These are phyloP conservation scores for Altica lythri DNA, from an alignment of 2,888 invertebrate species.

Conservation along the genomic window DNA sequence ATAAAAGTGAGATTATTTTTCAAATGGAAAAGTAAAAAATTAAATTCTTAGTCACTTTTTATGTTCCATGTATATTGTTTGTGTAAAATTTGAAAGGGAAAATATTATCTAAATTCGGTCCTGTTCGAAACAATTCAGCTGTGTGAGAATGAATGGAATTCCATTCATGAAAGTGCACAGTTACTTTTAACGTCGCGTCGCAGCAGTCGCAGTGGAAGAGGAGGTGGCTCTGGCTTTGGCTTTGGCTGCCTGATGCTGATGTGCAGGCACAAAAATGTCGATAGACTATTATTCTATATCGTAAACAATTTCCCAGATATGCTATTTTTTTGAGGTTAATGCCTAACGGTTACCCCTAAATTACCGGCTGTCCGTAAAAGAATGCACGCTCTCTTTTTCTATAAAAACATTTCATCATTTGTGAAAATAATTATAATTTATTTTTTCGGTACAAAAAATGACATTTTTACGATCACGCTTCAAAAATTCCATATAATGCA, in stretches of 20 bases:
- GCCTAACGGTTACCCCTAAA: conserved; percentile 25
- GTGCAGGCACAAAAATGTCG: conserved; percentile 22
- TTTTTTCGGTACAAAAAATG: no score
- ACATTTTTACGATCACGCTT: no score
- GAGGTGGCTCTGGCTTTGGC: conserved; percentile 17
- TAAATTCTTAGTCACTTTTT: no score
- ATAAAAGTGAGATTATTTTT: no score
- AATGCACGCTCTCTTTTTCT: conserved; percentile 15
- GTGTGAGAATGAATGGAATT: conserved; percentile 27
- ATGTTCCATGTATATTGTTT: no score
- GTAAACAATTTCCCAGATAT: conserved; percentile 25
- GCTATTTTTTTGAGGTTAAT: conserved; percentile 23
- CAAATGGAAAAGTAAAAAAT: no score
- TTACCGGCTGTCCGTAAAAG: conserved; percentile 16
- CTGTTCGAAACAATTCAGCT: conserved; percentile 22
- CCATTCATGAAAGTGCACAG: conserved; percentile 28
- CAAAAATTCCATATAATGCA: no score
- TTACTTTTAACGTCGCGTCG: conserved; percentile 26
- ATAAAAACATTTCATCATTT: no score
- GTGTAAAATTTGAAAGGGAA: no score
- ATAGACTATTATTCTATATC: conserved; percentile 16
- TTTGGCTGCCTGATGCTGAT: conserved; percentile 15
- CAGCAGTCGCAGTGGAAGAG: conserved; percentile 20
- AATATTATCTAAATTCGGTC: background rate
- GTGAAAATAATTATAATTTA: no score